A percentile compares a stretch with the other conserved stretches of the same genome.
Evolutionary conservation across 1,140 invertebrate species (phyloP).

Genomic region (Procambarus virginalis): DNA sequence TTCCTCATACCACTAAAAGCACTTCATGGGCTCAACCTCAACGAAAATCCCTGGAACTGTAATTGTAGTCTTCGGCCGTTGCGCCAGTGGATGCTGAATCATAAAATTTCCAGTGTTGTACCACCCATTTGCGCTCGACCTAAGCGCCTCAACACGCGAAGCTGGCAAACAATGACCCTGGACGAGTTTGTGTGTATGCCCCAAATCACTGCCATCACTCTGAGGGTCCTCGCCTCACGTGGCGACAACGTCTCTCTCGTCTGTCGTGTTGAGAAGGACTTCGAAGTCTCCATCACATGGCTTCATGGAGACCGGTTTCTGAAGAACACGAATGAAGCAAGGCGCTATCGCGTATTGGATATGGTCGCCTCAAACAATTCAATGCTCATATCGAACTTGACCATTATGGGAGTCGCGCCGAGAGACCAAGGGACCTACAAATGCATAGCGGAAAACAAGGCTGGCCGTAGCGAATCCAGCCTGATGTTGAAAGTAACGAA

Average conservation of each 20-base stretch:
- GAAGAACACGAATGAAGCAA: slow-evolving; percentile 73
- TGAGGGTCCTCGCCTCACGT: slow-evolving; percentile 72
- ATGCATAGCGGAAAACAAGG: slow-evolving; percentile 85
- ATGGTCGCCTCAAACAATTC: slow-evolving; percentile 59
- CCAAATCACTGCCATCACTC: slow-evolving; percentile 70
- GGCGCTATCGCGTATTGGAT: slow-evolving; percentile 57
- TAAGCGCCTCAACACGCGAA: slow-evolving; percentile 77
- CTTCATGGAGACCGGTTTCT: slow-evolving; percentile 75
- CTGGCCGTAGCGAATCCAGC: slow-evolving; percentile 81
- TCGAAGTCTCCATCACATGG: slow-evolving; percentile 81
- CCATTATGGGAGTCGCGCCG: slow-evolving; percentile 81
- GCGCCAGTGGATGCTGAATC: slow-evolving; percentile 84
- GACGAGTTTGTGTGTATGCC: slow-evolving; percentile 88
- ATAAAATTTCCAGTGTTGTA: slow-evolving; percentile 83
- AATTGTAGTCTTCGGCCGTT: slow-evolving; percentile 83
- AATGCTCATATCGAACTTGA: slow-evolving; percentile 77
- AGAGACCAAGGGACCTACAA: slow-evolving; percentile 84
- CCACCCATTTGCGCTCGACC: slow-evolving; percentile 82
- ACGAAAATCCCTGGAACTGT: slow-evolving; percentile 89
- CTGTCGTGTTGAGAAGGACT: slow-evolving; percentile 82
- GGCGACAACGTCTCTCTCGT: slow-evolving; percentile 84
- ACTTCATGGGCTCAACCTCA: slow-evolving; percentile 83
- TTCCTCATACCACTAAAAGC: slow-evolving; percentile 81
- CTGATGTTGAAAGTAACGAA: slow-evolving; percentile 81
- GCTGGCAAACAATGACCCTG: slow-evolving; percentile 84